phyloP scores from a whole-genome alignment of 2,888 invertebrate species.

The Drosophila mettleri region DNA sequence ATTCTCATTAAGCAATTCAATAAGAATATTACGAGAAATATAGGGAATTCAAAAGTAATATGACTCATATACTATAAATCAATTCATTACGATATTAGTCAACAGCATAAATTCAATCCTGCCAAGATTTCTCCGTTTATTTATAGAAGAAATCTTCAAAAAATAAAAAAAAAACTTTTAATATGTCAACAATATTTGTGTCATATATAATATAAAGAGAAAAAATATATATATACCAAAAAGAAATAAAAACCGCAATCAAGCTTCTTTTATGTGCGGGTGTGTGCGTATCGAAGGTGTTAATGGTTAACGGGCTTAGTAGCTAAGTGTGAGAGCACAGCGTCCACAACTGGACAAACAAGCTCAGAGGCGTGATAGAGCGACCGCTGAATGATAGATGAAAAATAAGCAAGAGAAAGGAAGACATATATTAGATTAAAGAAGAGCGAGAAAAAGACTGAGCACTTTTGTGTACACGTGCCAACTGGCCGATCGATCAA shows the following conservation, averaged over 20 bases:
- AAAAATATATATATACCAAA: slow-evolving; percentile 32
- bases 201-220: slow-evolving; percentile 26
- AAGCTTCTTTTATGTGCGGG: slow-evolving; percentile 27
- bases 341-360: slow-evolving; percentile 56
- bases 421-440: not conserved
- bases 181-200: slow-evolving; percentile 14
- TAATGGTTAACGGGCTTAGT: slow-evolving; percentile 63
- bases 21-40: not conserved
- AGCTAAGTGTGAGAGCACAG: slow-evolving; percentile 47
- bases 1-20: not conserved
- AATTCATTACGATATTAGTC: not conserved
- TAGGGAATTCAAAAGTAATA: not conserved
- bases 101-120: not conserved
- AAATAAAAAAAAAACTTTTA: slow-evolving; percentile 27
- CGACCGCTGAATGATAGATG: slow-evolving; percentile 1
- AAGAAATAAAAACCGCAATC: slow-evolving; percentile 52
- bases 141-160: slow-evolving; percentile 17
- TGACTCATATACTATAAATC: not conserved
- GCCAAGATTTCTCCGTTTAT: slow-evolving; percentile 20
- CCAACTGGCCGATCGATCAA: slow-evolving; percentile 36
- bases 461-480: slow-evolving; percentile 29
- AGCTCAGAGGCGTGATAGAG: slow-evolving; percentile 24
- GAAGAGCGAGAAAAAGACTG: slow-evolving; percentile 2
- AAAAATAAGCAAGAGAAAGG: slow-evolving; percentile 1
- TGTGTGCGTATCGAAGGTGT: slow-evolving; percentile 50